A percentile compares a stretch with the other conserved stretches of the same genome.
phyloP scores from a whole-genome alignment of 2,797 vertebrate genomes.

The Ptychobarbus kaznakovi region DNA sequence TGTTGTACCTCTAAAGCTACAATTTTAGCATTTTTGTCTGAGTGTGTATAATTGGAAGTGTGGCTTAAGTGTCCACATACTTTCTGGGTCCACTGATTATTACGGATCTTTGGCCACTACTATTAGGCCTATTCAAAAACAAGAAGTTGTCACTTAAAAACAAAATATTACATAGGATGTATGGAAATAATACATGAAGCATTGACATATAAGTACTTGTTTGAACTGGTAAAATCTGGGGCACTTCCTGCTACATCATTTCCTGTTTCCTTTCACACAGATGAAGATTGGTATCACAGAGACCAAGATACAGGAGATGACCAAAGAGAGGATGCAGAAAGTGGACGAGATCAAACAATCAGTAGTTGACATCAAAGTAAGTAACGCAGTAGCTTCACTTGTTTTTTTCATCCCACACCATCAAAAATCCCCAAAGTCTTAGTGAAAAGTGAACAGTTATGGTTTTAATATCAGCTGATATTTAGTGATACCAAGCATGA shows the following conservation, averaged over 20 bases:
- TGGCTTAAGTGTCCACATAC: neutral
- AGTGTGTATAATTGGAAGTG: neutral
- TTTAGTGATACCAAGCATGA: neutral
- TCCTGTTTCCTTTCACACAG: constrained; percentile 60
- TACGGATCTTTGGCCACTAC: neutral
- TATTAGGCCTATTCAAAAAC: neutral
- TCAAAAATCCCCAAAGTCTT: neutral
- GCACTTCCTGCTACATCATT: constrained; percentile 22
- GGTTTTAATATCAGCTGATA: neutral
- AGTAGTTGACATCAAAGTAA: constrained; percentile 68
- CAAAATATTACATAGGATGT: too few species aligned
- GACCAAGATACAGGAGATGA: constrained; percentile 72
- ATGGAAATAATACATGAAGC: too few species aligned
- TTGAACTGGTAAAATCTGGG: neutral
- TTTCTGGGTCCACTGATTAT: neutral
- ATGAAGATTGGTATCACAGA: constrained; percentile 62
- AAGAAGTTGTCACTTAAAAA: neutral
- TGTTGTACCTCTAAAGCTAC: neutral
- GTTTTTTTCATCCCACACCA: neutral
- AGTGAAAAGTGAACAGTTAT: neutral
- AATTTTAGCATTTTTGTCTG: neutral
- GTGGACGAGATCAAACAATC: constrained; percentile 72
- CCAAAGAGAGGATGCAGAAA: constrained; percentile 68
- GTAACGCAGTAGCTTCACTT: neutral
- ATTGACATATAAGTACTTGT: too few species aligned